A percentile compares a stretch with the other conserved stretches of the same genome.
phyloP scores from a whole-genome alignment of 2,797 vertebrate genomes.

The Arvicola amphibius region DNA sequence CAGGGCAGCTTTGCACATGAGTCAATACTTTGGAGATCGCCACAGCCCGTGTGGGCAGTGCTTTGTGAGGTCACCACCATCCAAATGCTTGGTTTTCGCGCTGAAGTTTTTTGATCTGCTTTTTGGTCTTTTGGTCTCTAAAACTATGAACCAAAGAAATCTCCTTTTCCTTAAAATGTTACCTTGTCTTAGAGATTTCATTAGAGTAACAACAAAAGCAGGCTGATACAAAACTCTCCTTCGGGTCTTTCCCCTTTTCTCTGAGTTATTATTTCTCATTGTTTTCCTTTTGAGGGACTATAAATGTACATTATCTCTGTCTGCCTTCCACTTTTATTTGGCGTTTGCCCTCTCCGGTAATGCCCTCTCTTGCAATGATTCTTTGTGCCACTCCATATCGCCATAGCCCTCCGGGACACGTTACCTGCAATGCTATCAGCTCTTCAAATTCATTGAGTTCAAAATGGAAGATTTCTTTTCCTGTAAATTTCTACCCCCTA shows the following conservation, averaged over 20 bases:
- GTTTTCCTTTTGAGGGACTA: neutral
- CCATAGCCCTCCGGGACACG: neutral
- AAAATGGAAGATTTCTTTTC: conserved; percentile 18
- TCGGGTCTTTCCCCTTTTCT: neutral
- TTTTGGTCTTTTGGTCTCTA: neutral
- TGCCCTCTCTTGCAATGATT: neutral
- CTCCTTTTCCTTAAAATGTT: neutral
- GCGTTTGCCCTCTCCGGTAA: neutral
- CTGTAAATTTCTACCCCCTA: neutral
- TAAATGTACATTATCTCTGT: neutral
- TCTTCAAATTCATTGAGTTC: conserved; percentile 16
- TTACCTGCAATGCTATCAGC: neutral
- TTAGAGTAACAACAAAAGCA: neutral
- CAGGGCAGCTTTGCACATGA: neutral
- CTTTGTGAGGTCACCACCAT: neutral
- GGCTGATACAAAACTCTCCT: neutral
- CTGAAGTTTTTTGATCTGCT: neutral
- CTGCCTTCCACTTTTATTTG: conserved; percentile 10
- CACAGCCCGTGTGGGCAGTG: neutral
- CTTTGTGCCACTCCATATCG: neutral
- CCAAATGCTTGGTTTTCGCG: neutral
- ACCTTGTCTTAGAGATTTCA: neutral
- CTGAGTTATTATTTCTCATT: neutral
- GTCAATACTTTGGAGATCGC: neutral
- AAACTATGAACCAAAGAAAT: neutral